Conservation (phyloP, 2,113 vertebrate genomes). For the Mellivora capensis region DNA sequence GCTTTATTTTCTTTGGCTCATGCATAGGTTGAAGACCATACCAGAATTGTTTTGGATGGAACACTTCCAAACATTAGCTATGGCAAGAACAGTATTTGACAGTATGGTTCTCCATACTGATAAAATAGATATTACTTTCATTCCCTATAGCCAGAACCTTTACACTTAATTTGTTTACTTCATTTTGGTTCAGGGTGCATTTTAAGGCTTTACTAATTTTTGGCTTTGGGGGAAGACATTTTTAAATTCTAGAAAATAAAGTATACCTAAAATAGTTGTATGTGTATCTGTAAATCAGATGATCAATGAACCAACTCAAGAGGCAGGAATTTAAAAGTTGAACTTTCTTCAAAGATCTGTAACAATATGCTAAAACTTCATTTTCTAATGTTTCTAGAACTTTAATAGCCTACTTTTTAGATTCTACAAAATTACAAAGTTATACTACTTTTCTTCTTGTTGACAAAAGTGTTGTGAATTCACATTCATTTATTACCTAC, state of each 20-base stretch:
- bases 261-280: neutral
- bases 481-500: neutral
- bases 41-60: neutral
- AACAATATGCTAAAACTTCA: neutral
- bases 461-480: neutral
- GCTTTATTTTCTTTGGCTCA: neutral
- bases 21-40: neutral
- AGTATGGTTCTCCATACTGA: neutral
- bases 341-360: neutral
- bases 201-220: neutral
- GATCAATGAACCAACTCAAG: neutral
- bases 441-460: neutral
- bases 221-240: neutral
- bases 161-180: neutral
- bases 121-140: neutral
- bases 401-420: neutral
- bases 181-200: neutral
- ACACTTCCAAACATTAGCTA: neutral
- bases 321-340: neutral
- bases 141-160: neutral
- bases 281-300: neutral
- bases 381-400: neutral
- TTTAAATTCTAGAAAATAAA: neutral
- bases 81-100: neutral
- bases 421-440: neutral